Evolutionary conservation across 2,888 invertebrate genomes (phyloP), one percentile per base, ranked within the genome.

Genomic region (Thyatira batis): DNA sequence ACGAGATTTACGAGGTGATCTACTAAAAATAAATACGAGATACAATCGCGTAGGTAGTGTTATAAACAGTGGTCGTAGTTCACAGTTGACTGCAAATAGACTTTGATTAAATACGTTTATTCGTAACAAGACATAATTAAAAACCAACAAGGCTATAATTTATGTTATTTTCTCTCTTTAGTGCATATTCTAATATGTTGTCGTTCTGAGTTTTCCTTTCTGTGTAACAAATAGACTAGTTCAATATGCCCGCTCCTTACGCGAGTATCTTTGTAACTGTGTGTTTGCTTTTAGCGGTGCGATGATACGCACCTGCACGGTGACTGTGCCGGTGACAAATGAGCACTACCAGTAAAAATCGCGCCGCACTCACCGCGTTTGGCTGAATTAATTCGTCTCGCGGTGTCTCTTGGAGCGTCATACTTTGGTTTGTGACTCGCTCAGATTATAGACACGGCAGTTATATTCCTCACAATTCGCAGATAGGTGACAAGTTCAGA

Each of bases 361-460:
- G 87, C 80, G 74, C 64, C 75, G 71, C 78, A 68, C 72, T 75
- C 79, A 68, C 80, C 82, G 80, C 80, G 69, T 82, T 83, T 76
- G 82, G 81, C 84, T 82, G 85, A 89, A 92, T 91, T 92, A 92
- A 91, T 92, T 89, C 89, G 87, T 90, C 86, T 87, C 85, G 79
- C 81, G 87, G 80, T 87, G 88, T 90, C 91, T 88, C 85, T 84
- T 82, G 82, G 71, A 81, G 82, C 81, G 82, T 85, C 87, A 84
- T 78, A 73, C 73, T 69, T 50, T 52, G 57, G 52, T 58, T n/a
- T 57, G 57, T 60, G 75, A 59, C 53, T 8, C 53, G 50, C 3
- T 39, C 68, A 74, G 44, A 17, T 44, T 6, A 6, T 57, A 79
- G 77, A 79, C 50, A 50, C 3, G 71, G 0, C 67, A 43, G 8